Evolutionary conservation across 1,140 invertebrate species (phyloP).

Genomic region (Harpegnathos saltator): DNA sequence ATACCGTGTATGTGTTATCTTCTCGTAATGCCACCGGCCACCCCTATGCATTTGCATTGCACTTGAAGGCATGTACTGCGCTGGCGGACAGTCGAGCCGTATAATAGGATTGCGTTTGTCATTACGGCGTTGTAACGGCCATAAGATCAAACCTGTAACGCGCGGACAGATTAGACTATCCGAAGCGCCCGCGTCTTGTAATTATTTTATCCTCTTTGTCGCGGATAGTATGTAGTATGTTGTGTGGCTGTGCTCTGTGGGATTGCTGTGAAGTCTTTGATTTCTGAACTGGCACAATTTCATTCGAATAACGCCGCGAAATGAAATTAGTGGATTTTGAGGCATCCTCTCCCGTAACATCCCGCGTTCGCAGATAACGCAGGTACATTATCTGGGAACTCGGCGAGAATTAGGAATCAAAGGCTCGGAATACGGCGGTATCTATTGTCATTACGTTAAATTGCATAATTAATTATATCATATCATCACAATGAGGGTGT

Average conservation of each 20-base stretch:
- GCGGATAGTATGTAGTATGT: neutral
- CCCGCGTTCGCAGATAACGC: neutral
- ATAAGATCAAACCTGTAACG: neutral
- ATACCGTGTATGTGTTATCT: slow-evolving; percentile 34
- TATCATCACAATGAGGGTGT: neutral
- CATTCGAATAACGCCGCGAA: too few relatives aligned
- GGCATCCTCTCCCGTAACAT: neutral
- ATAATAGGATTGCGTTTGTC: slow-evolving; percentile 41
- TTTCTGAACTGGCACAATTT: too few relatives aligned
- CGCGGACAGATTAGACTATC: slow-evolving; percentile 1
- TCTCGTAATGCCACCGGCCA: slow-evolving; percentile 13
- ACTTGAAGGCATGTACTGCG: slow-evolving; percentile 44
- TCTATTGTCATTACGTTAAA: neutral
- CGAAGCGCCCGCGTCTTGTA: neutral
- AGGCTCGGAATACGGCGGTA: neutral
- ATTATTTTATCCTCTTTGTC: slow-evolving; percentile 25
- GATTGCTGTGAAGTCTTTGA: too few relatives aligned
- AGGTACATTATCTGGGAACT: too few relatives aligned
- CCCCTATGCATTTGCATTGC: slow-evolving; percentile 5
- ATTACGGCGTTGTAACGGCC: slow-evolving; percentile 28
- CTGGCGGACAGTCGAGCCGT: slow-evolving; percentile 25
- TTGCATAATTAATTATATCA: neutral
- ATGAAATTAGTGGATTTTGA: too few relatives aligned
- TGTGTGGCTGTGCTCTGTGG: too few relatives aligned
- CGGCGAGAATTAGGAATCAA: neutral